Conservation (phyloP, 2,797 vertebrate genomes). For the Vultur gryphus region DNA sequence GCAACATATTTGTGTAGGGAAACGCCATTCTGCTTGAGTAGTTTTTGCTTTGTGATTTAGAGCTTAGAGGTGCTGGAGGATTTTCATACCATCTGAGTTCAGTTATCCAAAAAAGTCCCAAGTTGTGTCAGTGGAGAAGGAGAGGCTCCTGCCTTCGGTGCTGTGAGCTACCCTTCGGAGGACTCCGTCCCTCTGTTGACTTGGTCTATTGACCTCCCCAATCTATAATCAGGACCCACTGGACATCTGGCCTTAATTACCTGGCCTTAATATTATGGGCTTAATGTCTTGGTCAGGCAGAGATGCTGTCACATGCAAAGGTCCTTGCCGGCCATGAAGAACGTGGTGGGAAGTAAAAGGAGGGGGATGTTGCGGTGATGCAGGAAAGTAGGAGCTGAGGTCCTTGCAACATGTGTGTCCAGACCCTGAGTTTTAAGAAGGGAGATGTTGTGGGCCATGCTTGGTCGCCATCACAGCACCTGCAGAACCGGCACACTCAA, state of each 20-base stretch:
- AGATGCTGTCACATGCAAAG: not conserved
- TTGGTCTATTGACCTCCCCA: not conserved
- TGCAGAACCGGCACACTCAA: not conserved
- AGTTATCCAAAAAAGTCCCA: not conserved
- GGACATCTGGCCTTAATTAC: not conserved
- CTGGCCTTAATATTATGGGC: not conserved
- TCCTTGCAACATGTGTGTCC: rapidly evolving
- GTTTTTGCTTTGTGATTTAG: not conserved
- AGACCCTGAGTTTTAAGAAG: not conserved
- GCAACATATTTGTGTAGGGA: not conserved
- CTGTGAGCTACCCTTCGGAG: not conserved
- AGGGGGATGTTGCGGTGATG: not conserved
- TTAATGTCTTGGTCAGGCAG: not conserved
- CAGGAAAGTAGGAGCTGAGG: not conserved
- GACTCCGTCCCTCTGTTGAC: not conserved
- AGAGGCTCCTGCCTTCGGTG: not conserved
- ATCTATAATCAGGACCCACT: not conserved
- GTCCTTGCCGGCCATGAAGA: not conserved
- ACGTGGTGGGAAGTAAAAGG: not conserved
- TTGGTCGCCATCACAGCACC: not conserved
- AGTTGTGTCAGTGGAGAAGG: not conserved
- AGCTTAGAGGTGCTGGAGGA: not conserved
- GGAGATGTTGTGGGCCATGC: not conserved
- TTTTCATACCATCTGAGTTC: not conserved
- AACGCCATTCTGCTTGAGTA: not conserved